Evolutionary conservation across 2,113 vertebrate genomes (phyloP), one percentile per base, ranked within the genome.

Genomic region (Eretmodus cyanostictus): DNA sequence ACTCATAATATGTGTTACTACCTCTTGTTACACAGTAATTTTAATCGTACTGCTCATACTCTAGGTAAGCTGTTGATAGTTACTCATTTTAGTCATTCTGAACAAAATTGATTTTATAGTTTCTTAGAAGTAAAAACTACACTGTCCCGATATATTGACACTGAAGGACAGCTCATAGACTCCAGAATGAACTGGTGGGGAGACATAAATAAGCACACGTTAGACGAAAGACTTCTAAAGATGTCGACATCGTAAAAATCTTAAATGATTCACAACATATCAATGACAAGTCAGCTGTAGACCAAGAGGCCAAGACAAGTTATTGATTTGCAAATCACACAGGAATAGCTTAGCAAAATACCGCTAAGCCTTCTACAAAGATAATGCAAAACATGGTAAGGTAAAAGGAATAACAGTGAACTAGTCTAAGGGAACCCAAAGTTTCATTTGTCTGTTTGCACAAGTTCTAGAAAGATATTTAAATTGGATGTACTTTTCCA

Each of bases 401-500:
- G 54, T 13, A 51, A 93, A 80, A 82, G 12, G 24, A 68, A 71
- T 76, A 73, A 89, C 71, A 27, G 66, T 84, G 17, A 82, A 59
- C 59, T 55, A 71, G 3, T 66, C 31, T 83, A 84, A 83, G 11
- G 14, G n/a, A 86, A 66, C 22, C 11, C n/a, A 63, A 87, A 5
- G 19, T 85, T 87, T 81, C 29, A 86, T 86, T 84, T 87, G 87
- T 95, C 88, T 89, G 31, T 87, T 81, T 86, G 82, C 86, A 86
- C 81, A 85, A 90, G 83, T 90, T 89, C 22, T 53, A 24, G 40
- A 89, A 82, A 87, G 89, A 94, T 89, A 91, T 94, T 93, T 73
- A 94, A 95, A 92, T 91, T 89, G 85, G 91, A 87, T 84, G 76
- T 87, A 93, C 91, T 93, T 93, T 94, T 94, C 90, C 95, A 95